Percentiles rank a stretch among this genome's conserved stretches.
Conservation (phyloP, 2,113 vertebrate species). For the Nipponia nippon region DNA sequence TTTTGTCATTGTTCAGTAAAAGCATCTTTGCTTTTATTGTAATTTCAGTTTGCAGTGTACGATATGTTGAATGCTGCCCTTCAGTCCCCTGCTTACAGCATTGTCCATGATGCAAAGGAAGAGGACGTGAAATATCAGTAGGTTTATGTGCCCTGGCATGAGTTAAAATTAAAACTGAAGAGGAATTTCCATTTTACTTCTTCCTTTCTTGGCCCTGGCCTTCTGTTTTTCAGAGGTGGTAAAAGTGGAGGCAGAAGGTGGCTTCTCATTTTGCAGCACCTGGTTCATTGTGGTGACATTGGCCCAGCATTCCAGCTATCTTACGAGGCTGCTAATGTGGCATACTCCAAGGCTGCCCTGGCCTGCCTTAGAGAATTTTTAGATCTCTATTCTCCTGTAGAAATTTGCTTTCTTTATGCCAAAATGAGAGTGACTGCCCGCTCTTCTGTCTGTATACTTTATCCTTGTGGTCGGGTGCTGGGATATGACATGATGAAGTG, state of each 20-base stretch:
- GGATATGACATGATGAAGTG: rapidly evolving
- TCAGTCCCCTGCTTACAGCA: not conserved
- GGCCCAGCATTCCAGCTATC: not conserved
- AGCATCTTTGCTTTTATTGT: not conserved
- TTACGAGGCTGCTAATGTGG: not conserved
- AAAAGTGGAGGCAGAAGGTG: not conserved
- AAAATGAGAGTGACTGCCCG: not conserved
- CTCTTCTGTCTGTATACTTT: not conserved
- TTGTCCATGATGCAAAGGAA: not conserved
- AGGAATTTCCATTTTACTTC: not conserved
- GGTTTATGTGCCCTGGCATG: not conserved
- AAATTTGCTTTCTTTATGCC: not conserved
- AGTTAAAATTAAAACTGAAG: not conserved
- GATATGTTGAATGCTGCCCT: not conserved
- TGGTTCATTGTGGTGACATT: not conserved
- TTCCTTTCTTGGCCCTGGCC: not conserved
- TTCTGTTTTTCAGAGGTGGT: not conserved
- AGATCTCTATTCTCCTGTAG: not conserved
- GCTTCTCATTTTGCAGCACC: not conserved
- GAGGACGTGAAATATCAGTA: not conserved
- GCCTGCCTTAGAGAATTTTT: not conserved
- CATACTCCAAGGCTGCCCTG: not conserved
- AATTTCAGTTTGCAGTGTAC: not conserved
- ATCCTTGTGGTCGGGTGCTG: not conserved
- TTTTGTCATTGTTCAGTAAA: not conserved